Conservation (phyloP, 2,888 invertebrate genomes). For the Xanthia togata region DNA sequence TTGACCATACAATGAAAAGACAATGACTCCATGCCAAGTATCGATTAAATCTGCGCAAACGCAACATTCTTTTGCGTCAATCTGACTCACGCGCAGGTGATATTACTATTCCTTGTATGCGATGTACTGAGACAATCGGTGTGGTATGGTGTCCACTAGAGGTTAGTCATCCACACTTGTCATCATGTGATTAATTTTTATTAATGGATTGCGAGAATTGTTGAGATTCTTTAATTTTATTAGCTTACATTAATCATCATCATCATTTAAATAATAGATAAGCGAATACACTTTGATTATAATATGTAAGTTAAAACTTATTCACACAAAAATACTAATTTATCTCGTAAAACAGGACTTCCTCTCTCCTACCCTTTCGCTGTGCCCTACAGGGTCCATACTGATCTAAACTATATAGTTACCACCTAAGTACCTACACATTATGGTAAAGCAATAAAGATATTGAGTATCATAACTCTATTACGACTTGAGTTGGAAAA, state of each 20-base stretch:
- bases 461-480: too few relatives aligned
- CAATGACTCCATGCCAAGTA: constrained; percentile 13
- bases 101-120: constrained; percentile 62
- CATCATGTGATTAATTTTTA: constrained; percentile 8
- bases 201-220: neutral
- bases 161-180: constrained; percentile 44
- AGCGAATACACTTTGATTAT: too few relatives aligned
- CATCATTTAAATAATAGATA: too few relatives aligned
- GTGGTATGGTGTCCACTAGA: constrained; percentile 5
- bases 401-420: too few relatives aligned
- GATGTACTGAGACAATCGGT: constrained; percentile 43
- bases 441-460: too few relatives aligned
- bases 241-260: too few relatives aligned
- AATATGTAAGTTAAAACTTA: too few relatives aligned
- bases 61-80: constrained; percentile 52
- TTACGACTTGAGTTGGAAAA: neutral
- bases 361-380: too few relatives aligned
- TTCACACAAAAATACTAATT: too few relatives aligned
- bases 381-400: too few relatives aligned
- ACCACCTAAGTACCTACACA: too few relatives aligned
- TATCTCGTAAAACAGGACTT: too few relatives aligned
- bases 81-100: constrained; percentile 55
- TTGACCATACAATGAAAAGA: constrained; percentile 13
- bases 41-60: constrained; percentile 33
- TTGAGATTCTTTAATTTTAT: constrained; percentile 1